Evolutionary conservation across 2,113 vertebrate genomes (phyloP), one percentile per base, ranked within the genome.

Genomic region (Cryptotis parvus): DNA sequence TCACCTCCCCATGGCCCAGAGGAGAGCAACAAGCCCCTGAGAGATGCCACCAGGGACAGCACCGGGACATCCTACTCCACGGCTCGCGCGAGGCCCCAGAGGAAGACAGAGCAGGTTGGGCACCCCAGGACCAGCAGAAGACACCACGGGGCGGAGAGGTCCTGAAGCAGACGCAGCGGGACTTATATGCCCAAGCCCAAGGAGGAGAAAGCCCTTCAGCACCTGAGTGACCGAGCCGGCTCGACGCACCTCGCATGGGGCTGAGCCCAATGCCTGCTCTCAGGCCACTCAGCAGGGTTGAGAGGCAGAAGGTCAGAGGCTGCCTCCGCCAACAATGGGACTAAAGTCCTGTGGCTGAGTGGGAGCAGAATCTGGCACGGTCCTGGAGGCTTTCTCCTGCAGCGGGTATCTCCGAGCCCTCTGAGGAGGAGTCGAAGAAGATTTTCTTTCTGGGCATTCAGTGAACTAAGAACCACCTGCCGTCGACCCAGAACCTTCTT

Each of bases 41-140:
- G 73, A 78, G 63, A 15, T 45, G 55, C 58, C 63, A 22, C 69
- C 39, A 69, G 82, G 75, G 52, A n/a, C 91, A 72, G 91, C 55
- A 70, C 70, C 31, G 22, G 63, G 9, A 37, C 61, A 78, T 20
- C 77, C 85, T 69, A 16, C 86, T 84, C 61, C 27, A 2, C 0
- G 22, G 68, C 22, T 84, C 24, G 0, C 55, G 24, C 55, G n/a
- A 58, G 49, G 74, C 1, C n/a, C 2, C n/a, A 69, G 41, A 41
- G 66, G 9, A 89, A 83, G 18, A 8, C 14, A 0, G 2, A 58
- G 55, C 5, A 58, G 55, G 55, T 6, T 58, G 22, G 55, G 22
- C 55, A 22, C 18, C 22, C 18, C 55, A 22, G 55, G 18, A 18
- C 55, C 22, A 58, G 55, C 22, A 22, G 55, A 24, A 58, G 55